Evolutionary conservation across 2,113 vertebrate genomes (phyloP), one percentile per base, ranked within the genome.

Genomic region (Dipodomys stephensi): DNA sequence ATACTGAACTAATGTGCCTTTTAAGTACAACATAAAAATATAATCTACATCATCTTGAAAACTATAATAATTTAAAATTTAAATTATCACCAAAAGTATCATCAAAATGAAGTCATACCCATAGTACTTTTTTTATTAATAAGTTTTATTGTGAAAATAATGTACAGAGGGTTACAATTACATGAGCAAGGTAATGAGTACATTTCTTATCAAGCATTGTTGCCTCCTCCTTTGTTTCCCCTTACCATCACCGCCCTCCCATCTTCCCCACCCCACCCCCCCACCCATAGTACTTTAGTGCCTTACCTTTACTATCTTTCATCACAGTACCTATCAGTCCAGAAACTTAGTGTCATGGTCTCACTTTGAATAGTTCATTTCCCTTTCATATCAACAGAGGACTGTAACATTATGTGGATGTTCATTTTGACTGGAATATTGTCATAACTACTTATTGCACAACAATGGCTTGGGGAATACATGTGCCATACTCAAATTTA

Each of bases 21-120:
- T 87, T 62, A 91, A 57, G 30, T 69, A 91, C 8, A 88, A 90
- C 46, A 88, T 91, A 84, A 92, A 90, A 79, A 39, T 53, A n/a
- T 39, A 35, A 73, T 82, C 62, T 57, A 78, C 4, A 72, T 10
- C 68, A 73, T 30, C 71, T 16, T 18, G 64, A 83, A 46, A 57
- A 67, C 46, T 78, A 2, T 62, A 79, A 78, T n/a, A 25, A 69
- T 22, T 25, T 64, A 57, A 79, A 90, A 74, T 28, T 82, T 67
- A 83, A 88, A 93, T 46, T 87, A 68, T 18, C 28, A 80, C 78
- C 39, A 88, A 83, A 92, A 84, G 27, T 81, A 83, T 11, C 28
- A 69, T 81, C 62, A 53, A 20, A 88, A 81, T 92, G 74, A 87
- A 15, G 20, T 57, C 49, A 71, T 25, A 49, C 23, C 23, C 57